Evolutionary conservation across 1,140 invertebrate species (phyloP), one percentile per base, ranked within the genome.

Genomic region (Drosophila serrata): DNA sequence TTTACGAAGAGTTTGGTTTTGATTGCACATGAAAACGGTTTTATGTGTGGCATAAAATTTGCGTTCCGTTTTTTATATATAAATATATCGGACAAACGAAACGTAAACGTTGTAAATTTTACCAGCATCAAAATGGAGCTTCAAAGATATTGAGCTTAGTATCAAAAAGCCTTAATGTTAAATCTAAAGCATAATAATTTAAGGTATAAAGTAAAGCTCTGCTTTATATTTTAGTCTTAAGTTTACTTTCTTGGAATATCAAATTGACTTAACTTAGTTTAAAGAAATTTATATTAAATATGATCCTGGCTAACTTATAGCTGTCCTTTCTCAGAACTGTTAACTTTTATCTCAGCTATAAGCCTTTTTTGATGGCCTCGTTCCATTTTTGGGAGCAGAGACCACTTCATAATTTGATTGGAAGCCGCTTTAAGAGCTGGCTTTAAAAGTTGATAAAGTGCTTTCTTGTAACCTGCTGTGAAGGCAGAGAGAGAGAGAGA

Each of bases 381-480:
- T 27, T 11, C 35, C 9, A 17, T 11, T 22, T 22, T 42, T 6
- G 6, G 3, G 2, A 22, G 17, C n/a, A 9, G 4, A 35, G 19
- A 35, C 27, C 56, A 61, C 58, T 63, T 78, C 63, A 69, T 77
- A 79, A 78, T 79, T 78, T 70, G 57, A 79, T 79, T 77, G 76
- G 40, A 79, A 59, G 57, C 57, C 53, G 17, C 57, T 76, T 76
- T 68, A 76, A 76, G 56, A 68, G 48, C 40, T 13, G 63, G 81
- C 74, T 59, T 87, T 81, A 86, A 81, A 81, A 86, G 59, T 85
- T 85, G 58, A 85, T 82, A 79, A 65, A 53, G 55, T 43, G 64
- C 59, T 59, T 9, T 11, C n/a, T 24, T 29, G 53, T 64, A 11
- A 33, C 29, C 58, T 13, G 35, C 40, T 46, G 49, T 17, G 45